Evolutionary conservation across 2,797 vertebrate genomes (phyloP).

Genomic region (Synanceia verrucosa): DNA sequence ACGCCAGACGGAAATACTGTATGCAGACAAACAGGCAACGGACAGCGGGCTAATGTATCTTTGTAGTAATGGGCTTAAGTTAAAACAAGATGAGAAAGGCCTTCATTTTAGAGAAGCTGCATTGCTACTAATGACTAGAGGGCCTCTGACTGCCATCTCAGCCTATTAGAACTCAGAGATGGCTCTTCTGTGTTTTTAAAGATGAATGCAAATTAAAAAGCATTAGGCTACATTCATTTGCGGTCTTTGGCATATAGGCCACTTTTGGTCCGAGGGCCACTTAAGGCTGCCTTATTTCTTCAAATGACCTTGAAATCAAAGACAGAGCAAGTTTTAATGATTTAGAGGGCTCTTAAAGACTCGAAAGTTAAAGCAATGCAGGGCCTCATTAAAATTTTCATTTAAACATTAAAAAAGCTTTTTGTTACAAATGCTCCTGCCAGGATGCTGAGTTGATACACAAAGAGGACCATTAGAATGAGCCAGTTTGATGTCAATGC

Average conservation of each 20-base stretch:
- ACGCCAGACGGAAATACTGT: conserved; percentile 38
- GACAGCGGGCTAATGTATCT: conserved; percentile 73
- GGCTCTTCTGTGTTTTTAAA: conserved; percentile 79
- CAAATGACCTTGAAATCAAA: conserved; percentile 84
- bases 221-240: conserved; percentile 83
- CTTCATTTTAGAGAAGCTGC: conserved; percentile 68
- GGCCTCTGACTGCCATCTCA: conserved; percentile 77
- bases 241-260: conserved; percentile 79
- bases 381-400: conserved; percentile 81
- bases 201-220: conserved; percentile 83
- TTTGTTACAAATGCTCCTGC: conserved; percentile 78
- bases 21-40: conserved; percentile 64
- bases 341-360: conserved; percentile 82
- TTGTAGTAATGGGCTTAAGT: conserved; percentile 75
- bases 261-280: conserved; percentile 81
- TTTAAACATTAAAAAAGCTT: conserved; percentile 83
- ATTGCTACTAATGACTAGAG: conserved; percentile 79
- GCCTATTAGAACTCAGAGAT: conserved; percentile 78
- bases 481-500: conserved; percentile 72
- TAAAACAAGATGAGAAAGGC: conserved; percentile 77
- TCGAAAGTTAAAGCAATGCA: conserved; percentile 71
- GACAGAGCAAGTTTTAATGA: conserved; percentile 82
- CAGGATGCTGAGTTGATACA: conserved; percentile 74
- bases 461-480: conserved; percentile 64
- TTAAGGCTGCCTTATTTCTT: conserved; percentile 81